These are phyloP conservation scores for Glandiceps talaboti DNA, from an alignment of 53 echinoderm and acorn worm species.

Conservation along the genomic window DNA sequence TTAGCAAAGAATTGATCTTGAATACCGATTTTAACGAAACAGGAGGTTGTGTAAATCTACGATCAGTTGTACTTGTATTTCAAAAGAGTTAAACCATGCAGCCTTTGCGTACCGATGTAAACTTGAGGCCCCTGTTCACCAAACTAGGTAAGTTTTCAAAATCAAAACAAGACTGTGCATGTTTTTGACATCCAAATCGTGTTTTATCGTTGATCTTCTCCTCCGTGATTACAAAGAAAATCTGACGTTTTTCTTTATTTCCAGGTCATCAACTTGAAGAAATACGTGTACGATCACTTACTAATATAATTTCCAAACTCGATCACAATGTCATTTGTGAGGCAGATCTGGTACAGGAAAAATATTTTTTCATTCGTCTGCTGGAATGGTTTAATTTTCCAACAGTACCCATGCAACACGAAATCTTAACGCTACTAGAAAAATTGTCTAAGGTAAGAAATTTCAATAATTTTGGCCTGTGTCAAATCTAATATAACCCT, in stretches of 20 bases:
- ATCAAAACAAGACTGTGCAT: not conserved
- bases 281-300: conserved; percentile 61
- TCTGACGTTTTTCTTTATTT: not conserved
- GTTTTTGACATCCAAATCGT: not conserved
- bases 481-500: too few species aligned
- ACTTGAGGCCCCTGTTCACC: conserved; percentile 19
- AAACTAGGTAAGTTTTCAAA: conserved; percentile 30
- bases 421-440: conserved; percentile 44
- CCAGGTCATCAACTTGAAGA: conserved; percentile 91
- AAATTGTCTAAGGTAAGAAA: conserved; percentile 52
- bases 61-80: not conserved
- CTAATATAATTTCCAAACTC: conserved; percentile 67
- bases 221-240: too few species aligned
- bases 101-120: conserved; percentile 21
- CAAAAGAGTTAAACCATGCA: not conserved
- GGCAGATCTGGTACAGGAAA: conserved; percentile 63
- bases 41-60: too few species aligned
- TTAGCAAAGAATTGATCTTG: too few species aligned
- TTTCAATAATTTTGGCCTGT: too few species aligned
- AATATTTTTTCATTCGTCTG: conserved; percentile 44
- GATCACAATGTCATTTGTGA: conserved; percentile 53
- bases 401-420: conserved; percentile 42
- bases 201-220: not conserved
- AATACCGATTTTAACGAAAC: too few species aligned
- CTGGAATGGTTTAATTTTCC: conserved; percentile 87